Conservation (phyloP, 2,888 invertebrate species). For the Sialis lutaria region DNA sequence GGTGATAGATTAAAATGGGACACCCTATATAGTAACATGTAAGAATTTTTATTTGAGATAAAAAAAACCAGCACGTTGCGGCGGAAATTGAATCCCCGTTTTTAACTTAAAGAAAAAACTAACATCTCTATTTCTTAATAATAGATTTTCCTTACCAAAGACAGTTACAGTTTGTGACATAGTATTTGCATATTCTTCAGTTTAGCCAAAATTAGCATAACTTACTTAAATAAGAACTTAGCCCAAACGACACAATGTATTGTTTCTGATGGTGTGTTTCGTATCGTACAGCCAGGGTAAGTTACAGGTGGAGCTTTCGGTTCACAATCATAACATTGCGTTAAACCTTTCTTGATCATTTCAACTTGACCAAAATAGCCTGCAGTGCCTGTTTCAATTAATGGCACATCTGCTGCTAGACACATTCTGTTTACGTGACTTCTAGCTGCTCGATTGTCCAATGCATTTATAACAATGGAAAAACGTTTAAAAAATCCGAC, state of each 20-base stretch:
- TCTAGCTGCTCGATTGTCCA: constrained; percentile 91
- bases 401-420: constrained; percentile 79
- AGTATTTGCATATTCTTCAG: too few species aligned
- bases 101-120: too few species aligned
- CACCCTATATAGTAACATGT: too few species aligned
- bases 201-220: too few species aligned
- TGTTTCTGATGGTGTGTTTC: constrained; percentile 97
- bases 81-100: too few species aligned
- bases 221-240: constrained; percentile 93
- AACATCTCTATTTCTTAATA: too few species aligned
- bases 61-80: too few species aligned
- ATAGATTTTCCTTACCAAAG: too few species aligned
- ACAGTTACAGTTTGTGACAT: too few species aligned
- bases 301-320: constrained; percentile 82
- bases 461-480: constrained; percentile 82
- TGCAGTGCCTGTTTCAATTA: constrained; percentile 94
- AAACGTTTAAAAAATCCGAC: constrained; percentile 85
- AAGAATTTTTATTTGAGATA: too few species aligned
- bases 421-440: constrained; percentile 99
- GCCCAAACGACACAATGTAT: constrained; percentile 99
- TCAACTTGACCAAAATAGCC: constrained; percentile 96
- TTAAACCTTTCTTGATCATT: constrained; percentile 65
- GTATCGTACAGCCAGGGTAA: constrained; percentile 95
- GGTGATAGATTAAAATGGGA: too few species aligned
- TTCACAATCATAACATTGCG: constrained; percentile 94